Evolutionary conservation across 1,140 invertebrate genomes (phyloP).

Genomic region (Gyrodactylus bullatarudis): DNA sequence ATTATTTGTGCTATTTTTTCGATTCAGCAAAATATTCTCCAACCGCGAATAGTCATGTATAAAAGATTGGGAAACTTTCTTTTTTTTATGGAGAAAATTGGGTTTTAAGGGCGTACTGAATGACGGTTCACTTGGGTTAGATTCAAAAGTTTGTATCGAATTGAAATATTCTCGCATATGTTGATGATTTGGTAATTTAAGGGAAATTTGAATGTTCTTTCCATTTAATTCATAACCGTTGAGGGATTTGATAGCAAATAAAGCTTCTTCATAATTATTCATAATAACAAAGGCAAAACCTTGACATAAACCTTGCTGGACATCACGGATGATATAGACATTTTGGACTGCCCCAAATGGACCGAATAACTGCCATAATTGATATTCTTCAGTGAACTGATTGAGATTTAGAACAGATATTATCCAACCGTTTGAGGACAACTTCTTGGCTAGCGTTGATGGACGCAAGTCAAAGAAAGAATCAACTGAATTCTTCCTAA

Average conservation of each 20-base stretch:
- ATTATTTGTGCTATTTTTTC: too few relatives aligned
- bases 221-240: conserved; percentile 34
- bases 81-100: too few relatives aligned
- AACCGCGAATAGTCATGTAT: too few relatives aligned
- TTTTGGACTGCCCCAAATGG: conserved; percentile 79
- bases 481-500: not conserved
- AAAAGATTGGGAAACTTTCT: too few relatives aligned
- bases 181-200: not conserved
- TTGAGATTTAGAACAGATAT: conserved; percentile 83
- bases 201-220: not conserved
- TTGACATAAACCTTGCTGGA: conserved; percentile 43
- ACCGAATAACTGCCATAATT: conserved; percentile 75
- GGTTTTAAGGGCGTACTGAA: too few relatives aligned
- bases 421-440: conserved; percentile 24
- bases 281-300: conserved; percentile 98
- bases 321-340: conserved; percentile 47
- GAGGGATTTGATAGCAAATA: conserved; percentile 74
- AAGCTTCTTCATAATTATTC: conserved; percentile 93
- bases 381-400: conserved; percentile 70
- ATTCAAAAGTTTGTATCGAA: too few relatives aligned
- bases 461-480: not conserved
- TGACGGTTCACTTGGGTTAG: too few relatives aligned
- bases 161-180: too few relatives aligned
- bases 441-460: not conserved
- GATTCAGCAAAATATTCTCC: too few relatives aligned